phyloP scores from a whole-genome alignment of 2,113 vertebrate species.

The Myiagra hebetior region DNA sequence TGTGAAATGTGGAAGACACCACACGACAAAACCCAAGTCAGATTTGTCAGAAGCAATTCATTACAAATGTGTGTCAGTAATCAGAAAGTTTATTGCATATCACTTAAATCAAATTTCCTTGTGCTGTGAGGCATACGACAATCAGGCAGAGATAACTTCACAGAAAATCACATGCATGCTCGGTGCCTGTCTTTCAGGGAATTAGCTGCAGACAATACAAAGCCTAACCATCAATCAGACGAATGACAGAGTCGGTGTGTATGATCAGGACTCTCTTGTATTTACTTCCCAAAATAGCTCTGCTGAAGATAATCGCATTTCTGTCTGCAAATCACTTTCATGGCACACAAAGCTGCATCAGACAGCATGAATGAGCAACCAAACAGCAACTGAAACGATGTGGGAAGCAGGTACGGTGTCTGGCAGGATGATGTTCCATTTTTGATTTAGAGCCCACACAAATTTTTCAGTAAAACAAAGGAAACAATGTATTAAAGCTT shows the following conservation, averaged over 20 bases:
- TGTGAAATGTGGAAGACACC: not conserved
- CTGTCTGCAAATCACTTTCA: not conserved
- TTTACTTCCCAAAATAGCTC: slow-evolving; percentile 29
- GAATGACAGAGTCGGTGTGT: not conserved
- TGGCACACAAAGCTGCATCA: not conserved
- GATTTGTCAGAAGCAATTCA: not conserved
- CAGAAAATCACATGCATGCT: not conserved
- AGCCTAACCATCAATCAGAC: not conserved
- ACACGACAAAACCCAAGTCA: not conserved
- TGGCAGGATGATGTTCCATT: not conserved
- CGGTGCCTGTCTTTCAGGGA: not conserved
- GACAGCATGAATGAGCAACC: not conserved
- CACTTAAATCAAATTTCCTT: not conserved
- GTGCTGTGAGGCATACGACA: not conserved
- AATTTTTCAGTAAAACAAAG: not conserved
- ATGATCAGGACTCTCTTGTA: not conserved
- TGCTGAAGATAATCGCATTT: not conserved
- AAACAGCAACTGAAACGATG: not conserved
- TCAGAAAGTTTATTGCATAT: not conserved
- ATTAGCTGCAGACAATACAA: slow-evolving; percentile 25
- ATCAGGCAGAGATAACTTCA: not conserved
- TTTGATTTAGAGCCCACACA: not conserved
- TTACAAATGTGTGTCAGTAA: not conserved
- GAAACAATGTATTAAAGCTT: not conserved
- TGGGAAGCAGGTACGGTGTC: not conserved